Evolutionary conservation across 2,113 vertebrate genomes (phyloP), one percentile per base, ranked within the genome.

Genomic region (Phylloscopus whistleri): DNA sequence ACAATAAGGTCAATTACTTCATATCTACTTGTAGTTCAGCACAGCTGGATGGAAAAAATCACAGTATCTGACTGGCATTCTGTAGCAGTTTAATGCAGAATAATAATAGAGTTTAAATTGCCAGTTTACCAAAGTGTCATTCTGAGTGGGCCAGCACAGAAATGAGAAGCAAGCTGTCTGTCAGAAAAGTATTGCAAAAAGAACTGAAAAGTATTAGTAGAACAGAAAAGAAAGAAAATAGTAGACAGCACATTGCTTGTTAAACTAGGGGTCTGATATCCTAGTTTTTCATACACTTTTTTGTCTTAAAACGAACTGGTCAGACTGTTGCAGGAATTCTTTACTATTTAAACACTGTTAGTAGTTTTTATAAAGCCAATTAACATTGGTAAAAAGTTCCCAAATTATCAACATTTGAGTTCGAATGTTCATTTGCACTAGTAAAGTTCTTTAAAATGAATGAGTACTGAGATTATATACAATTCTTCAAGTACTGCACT

Each of bases 1-100:
- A 94, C 96, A 97, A 78, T 96, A 97, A 97, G 97, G 97, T 98
- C 97, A 98, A 86, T 97, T 97, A 90, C 93, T 97, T 96, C 91
- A 93, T 95, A 96, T 90, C 78, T 97, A 77, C 96, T 97, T 95
- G 90, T 52, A 91, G 90, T 75, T 97, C 90, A 90, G 62, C 97
- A 96, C 98, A 98, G 97, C 94, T 97, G 98, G 97, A 94, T 68
- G 78, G 94, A 95, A 97, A 95, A 96, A 94, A 58, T 82, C 0
- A 11, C 84, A 96, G 92, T 94, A 94, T 84, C 96, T 95, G 94
- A 84, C 96, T 97, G 94, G 87, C 95, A 92, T 92, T 92, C 82
- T 95, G 73, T 58, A 96, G 81, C n/a, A 76, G 55, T 58, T 84
- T 97, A 94, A 96, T 95, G 92, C 33, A 73, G 69, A 94, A 96